Conservation (phyloP, 2,797 vertebrate genomes). For the Molossus molossus region DNA sequence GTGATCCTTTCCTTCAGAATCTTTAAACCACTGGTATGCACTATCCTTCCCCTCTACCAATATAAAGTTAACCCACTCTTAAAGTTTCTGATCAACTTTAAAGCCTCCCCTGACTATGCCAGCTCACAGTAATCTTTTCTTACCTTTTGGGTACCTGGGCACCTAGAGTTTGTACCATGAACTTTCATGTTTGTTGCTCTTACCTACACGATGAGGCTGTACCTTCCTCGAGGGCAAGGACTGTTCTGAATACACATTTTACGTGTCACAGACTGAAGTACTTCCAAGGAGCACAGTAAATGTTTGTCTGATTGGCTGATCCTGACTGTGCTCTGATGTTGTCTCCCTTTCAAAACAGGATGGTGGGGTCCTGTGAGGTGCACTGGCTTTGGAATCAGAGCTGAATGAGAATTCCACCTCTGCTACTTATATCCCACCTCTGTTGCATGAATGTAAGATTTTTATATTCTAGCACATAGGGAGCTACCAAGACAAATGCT, state of each 20-base stretch:
- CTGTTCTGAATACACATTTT: not conserved
- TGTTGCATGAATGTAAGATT: not conserved
- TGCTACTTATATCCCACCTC: not conserved
- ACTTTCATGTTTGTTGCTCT: not conserved
- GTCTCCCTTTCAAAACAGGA: not conserved
- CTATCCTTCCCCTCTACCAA: not conserved
- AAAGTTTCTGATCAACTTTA: not conserved
- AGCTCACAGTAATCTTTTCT: not conserved
- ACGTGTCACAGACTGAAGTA: not conserved
- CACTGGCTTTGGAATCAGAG: not conserved
- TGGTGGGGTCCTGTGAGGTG: not conserved
- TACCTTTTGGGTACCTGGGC: not conserved
- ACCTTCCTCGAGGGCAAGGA: not conserved
- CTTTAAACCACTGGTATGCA: not conserved
- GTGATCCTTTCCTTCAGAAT: not conserved
- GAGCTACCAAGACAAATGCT: not conserved
- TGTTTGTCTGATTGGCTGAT: not conserved
- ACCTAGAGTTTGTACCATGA: not conserved
- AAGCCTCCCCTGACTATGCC: not conserved
- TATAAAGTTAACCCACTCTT: constrained; percentile 20
- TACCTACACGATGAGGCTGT: not conserved
- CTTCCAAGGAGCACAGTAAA: not conserved
- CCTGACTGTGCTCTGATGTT: not conserved
- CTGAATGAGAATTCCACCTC: not conserved
- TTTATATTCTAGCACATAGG: constrained; percentile 18